Evolutionary conservation across 2,797 vertebrate species (phyloP).

Genomic region (Enteromius viviparus): DNA sequence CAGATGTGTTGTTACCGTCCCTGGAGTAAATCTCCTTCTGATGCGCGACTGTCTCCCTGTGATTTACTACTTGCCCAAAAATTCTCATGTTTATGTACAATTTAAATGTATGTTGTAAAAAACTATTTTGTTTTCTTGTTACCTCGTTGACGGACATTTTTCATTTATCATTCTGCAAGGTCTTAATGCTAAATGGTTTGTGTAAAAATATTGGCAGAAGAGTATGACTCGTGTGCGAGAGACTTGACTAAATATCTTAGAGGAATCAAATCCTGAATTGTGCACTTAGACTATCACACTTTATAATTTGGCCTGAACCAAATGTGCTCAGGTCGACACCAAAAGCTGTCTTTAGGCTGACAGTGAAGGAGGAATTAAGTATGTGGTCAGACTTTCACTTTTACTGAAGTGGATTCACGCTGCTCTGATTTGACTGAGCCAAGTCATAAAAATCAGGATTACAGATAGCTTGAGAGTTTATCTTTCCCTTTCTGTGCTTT

Average conservation of each 20-base stretch:
- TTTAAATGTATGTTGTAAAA: not conserved
- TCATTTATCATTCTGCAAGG: not conserved
- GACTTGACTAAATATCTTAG: not conserved
- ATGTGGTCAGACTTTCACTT: not conserved
- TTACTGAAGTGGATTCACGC: not conserved
- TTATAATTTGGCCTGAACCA: not conserved
- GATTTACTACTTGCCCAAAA: slow-evolving; percentile 16
- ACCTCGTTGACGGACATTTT: not conserved
- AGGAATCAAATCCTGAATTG: not conserved
- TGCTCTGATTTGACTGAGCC: not conserved
- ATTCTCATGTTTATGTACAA: slow-evolving; percentile 4
- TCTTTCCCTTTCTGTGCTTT: not conserved
- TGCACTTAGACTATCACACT: not conserved
- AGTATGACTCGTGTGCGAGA: not conserved
- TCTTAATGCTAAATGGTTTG: not conserved
- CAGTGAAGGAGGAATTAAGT: not conserved
- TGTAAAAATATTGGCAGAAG: not conserved
- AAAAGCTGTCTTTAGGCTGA: not conserved
- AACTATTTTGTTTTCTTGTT: not conserved
- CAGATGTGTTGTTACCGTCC: slow-evolving; percentile 33
- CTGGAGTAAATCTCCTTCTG: slow-evolving; percentile 20
- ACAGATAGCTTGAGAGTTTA: not conserved
- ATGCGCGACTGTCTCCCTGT: not conserved
- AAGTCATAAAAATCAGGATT: slow-evolving; percentile 19
- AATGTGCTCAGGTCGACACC: not conserved